Base-by-base conservation (phyloP, 2,113 vertebrate genomes). In the Lepidothrix coronata region DNA sequence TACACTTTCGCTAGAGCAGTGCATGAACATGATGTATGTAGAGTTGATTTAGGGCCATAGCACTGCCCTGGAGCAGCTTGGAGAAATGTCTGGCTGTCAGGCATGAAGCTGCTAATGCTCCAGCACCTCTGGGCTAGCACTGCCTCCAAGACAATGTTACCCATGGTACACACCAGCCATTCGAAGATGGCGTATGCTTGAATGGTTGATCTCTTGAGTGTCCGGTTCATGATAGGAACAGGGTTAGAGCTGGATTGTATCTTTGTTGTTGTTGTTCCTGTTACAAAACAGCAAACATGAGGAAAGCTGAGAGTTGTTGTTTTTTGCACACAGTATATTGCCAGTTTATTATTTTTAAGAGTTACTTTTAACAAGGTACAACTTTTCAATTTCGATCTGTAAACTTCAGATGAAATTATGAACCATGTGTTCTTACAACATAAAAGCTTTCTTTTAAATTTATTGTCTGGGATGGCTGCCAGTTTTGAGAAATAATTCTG, bases 171-270 rank as follows among this genome's bases (percentile, higher is more conserved):
- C n/a, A 2, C 9, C 13, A 48, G 22, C 35, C 14, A 17, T 13
- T 22, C 62, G 30, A 63, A 43, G 58, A 44, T 28, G 33, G 21
- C 43, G 11, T 35, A 18, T 16, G 11, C 52, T 58, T 46, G 46
- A 58, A 52, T 62, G 5, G 1, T 7, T 70, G 24, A 24, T 67
- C 52, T 51, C 39, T 28, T 46, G 14, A n/a, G 14, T 14, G 9
- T n/a, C 10, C 48, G 1, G 2, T 52, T 66, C 22, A 1, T 35
- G 18, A 11, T 23, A 67, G 33, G 15, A 74, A 8, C 4, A 21
- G 20, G 11, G 5, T n/a, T 86, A 67, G 28, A 35, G 25, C 8
- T 0, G 1, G 4, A 6, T 37, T 84, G 9, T 0, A 0, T 11
- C 3, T 63, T 67, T 54, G 11, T 41, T 61, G 8, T 37, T 66